phyloP scores from a whole-genome alignment of 2,888 invertebrate species.

The Zygothrica quintamaculata region DNA sequence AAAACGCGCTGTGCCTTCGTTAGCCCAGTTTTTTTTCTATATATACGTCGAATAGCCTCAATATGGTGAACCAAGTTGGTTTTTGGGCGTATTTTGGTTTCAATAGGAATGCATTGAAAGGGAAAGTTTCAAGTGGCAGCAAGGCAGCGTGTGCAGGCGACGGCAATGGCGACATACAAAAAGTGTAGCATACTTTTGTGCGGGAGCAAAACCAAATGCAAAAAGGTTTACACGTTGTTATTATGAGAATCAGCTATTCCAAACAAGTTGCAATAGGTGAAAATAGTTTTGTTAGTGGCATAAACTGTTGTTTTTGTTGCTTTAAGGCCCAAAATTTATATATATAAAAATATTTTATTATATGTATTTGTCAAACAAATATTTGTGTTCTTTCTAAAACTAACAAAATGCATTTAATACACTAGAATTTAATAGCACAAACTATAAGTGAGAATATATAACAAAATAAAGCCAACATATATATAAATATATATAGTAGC shows the following conservation, averaged over 20 bases:
- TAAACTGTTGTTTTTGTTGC: too few species aligned
- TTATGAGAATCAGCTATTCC: background rate
- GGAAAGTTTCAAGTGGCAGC: constrained; percentile 54
- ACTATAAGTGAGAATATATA: constrained; percentile 7
- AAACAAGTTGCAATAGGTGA: background rate
- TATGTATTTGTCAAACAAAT: too few species aligned
- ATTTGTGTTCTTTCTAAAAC: too few species aligned
- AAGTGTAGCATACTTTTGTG: constrained; percentile 50
- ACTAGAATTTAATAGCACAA: constrained; percentile 36
- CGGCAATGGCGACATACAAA: constrained; percentile 25
- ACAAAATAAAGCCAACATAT: constrained; percentile 17
- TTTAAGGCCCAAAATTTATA: too few species aligned
- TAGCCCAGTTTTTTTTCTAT: constrained; percentile 54
- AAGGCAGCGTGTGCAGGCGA: constrained; percentile 3
- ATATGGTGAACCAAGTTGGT: background rate
- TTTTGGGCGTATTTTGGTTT: constrained; percentile 34
- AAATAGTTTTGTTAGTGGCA: too few species aligned
- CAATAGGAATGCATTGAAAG: constrained; percentile 53
- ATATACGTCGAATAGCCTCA: constrained; percentile 10
- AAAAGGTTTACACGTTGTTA: constrained; percentile 14
- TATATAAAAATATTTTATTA: too few species aligned
- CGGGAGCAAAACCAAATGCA: background rate
- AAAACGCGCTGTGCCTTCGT: constrained; percentile 47
- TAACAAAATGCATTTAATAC: constrained; percentile 38
- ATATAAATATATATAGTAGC: constrained; percentile 23